Conservation (phyloP, 1,140 invertebrate species). For the Ditylenchus dipsaci region DNA sequence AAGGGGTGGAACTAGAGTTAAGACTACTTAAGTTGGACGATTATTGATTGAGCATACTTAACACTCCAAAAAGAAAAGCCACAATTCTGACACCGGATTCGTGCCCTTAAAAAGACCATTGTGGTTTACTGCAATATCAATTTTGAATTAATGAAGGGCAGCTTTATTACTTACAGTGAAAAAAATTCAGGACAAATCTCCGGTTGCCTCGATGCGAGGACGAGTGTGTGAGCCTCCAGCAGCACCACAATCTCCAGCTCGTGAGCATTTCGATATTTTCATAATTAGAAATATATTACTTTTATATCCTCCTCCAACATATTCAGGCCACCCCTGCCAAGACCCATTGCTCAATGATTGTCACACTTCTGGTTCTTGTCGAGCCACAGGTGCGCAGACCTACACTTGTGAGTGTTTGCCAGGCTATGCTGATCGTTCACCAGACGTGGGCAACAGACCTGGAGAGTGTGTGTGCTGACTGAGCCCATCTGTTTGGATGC, state of each 20-base stretch:
- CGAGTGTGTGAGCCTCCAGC: constrained; percentile 54
- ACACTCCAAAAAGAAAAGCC: too few relatives aligned
- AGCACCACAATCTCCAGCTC: constrained; percentile 45
- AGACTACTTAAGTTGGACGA: too few relatives aligned
- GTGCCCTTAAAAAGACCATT: too few relatives aligned
- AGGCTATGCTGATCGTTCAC: constrained; percentile 52
- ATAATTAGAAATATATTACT: not conserved
- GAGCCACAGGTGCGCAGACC: constrained; percentile 42
- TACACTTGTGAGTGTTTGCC: constrained; percentile 56
- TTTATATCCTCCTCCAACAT: not conserved
- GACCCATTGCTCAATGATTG: constrained; percentile 54
- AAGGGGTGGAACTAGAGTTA: too few relatives aligned
- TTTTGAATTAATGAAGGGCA: too few relatives aligned
- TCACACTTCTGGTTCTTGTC: constrained; percentile 49
- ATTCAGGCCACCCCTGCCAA: constrained; percentile 52
- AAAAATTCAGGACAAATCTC: constrained; percentile 24
- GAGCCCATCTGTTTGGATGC: constrained; percentile 54
- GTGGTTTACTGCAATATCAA: too few relatives aligned
- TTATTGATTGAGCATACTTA: too few relatives aligned
- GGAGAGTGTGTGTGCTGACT: constrained; percentile 37
- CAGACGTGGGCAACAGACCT: constrained; percentile 39
- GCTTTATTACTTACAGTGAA: too few relatives aligned
- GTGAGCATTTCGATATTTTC: too few relatives aligned
- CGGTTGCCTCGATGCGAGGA: constrained; percentile 36
- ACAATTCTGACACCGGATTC: too few relatives aligned